A percentile compares a stretch with the other conserved stretches of the same genome.
Conservation (phyloP, 2,113 vertebrate genomes). For the Pipa parva region DNA sequence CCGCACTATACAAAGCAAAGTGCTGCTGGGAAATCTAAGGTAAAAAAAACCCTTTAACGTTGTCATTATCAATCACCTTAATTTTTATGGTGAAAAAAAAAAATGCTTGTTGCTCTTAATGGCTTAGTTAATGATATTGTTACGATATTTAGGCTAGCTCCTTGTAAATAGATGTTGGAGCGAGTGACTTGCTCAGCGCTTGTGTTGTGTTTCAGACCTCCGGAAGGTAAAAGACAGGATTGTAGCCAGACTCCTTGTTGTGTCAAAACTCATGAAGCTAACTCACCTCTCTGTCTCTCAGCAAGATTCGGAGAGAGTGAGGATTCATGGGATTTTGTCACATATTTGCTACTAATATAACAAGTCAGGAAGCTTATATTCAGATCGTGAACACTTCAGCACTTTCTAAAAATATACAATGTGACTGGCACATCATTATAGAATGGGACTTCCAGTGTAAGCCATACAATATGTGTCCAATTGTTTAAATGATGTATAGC, state of each 20-base stretch:
- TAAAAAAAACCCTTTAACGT: neutral
- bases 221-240: neutral
- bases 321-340: conserved; percentile 12
- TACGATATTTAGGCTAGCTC: neutral
- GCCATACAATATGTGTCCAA: neutral
- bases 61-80: neutral
- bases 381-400: conserved; percentile 12
- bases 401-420: conserved; percentile 28
- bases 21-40: neutral
- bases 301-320: conserved; percentile 1
- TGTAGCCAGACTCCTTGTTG: conserved; percentile 2
- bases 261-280: neutral
- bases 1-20: too few relatives aligned
- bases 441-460: neutral
- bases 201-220: conserved; percentile 8
- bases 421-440: conserved; percentile 9
- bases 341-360: neutral
- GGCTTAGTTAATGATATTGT: neutral
- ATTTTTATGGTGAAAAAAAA: neutral
- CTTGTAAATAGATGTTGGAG: conserved; percentile 9
- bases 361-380: neutral
- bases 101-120: neutral
- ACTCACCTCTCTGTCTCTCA: neutral
- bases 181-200: neutral
- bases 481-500: conserved; percentile 4